Conservation (phyloP, 1,140 invertebrate species). For the Archivesica marissinica region DNA sequence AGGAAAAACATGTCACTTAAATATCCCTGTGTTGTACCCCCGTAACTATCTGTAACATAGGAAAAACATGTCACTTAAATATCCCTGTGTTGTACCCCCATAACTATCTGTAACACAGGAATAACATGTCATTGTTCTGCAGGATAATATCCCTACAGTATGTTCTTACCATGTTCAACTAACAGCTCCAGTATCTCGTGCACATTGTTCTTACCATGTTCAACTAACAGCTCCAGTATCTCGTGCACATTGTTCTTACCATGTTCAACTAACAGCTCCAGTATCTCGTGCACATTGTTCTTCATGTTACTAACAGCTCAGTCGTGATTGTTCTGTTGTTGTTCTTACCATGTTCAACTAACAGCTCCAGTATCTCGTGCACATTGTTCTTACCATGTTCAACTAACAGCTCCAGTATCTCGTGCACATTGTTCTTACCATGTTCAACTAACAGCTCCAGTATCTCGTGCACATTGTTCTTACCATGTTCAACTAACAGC, state of each 20-base stretch:
- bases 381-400: constrained; percentile 79
- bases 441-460: constrained; percentile 82
- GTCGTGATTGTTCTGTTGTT: too few relatives aligned
- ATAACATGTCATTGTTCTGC: too few relatives aligned
- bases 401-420: constrained; percentile 82
- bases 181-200: constrained; percentile 83
- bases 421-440: constrained; percentile 78
- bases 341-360: constrained; percentile 79
- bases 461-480: constrained; percentile 79
- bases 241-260: constrained; percentile 80
- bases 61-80: too few relatives aligned
- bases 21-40: too few relatives aligned
- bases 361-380: constrained; percentile 82
- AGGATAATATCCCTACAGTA: too few relatives aligned
- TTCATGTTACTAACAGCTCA: too few relatives aligned
- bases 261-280: constrained; percentile 82
- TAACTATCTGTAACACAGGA: too few relatives aligned
- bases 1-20: too few relatives aligned
- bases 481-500: constrained; percentile 81
- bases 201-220: constrained; percentile 82
- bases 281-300: constrained; percentile 81
- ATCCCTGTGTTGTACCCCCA: too few relatives aligned
- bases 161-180: constrained; percentile 76
- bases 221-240: constrained; percentile 82
- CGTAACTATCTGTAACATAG: too few relatives aligned